Evolutionary conservation across 2,113 vertebrate genomes (phyloP).

Genomic region (Zosterops hypoxanthus): DNA sequence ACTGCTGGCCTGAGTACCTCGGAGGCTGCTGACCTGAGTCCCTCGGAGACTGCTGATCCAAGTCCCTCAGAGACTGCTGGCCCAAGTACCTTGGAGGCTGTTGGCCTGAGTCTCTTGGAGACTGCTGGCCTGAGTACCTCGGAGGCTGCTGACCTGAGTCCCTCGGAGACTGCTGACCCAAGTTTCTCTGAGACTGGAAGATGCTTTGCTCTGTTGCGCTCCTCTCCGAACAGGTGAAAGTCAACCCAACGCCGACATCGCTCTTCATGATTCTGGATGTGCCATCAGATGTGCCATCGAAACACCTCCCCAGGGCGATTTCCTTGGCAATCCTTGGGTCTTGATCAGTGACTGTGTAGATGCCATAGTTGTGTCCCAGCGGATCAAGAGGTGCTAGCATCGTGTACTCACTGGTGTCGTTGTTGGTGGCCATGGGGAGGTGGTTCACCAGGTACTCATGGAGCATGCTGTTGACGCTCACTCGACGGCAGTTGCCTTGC

Average conservation of each 20-base stretch:
- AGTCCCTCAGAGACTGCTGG: conserved; percentile 71
- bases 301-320: conserved; percentile 93
- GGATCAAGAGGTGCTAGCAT: conserved; percentile 97
- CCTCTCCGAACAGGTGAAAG: conserved; percentile 87
- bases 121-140: conserved; percentile 69
- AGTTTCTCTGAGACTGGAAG: conserved; percentile 84
- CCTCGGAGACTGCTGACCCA: conserved; percentile 76
- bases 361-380: conserved; percentile 95
- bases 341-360: conserved; percentile 97
- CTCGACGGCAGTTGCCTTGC: conserved; percentile 90
- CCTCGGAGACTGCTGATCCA: conserved; percentile 71
- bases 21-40: conserved; percentile 55
- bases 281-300: conserved; percentile 92
- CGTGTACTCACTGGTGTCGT: conserved; percentile 93
- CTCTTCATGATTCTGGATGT: conserved; percentile 93
- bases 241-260: conserved; percentile 85
- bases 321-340: conserved; percentile 94
- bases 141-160: conserved; percentile 64
- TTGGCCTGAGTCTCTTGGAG: conserved; percentile 64
- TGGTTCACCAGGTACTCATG: conserved; percentile 97
- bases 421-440: conserved; percentile 92
- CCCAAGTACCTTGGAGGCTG: conserved; percentile 72
- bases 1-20: conserved; percentile 75
- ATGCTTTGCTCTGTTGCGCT: conserved; percentile 81
- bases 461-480: conserved; percentile 87